phyloP scores from a whole-genome alignment of 2,113 vertebrate genomes.

The Istiophorus platypterus region DNA sequence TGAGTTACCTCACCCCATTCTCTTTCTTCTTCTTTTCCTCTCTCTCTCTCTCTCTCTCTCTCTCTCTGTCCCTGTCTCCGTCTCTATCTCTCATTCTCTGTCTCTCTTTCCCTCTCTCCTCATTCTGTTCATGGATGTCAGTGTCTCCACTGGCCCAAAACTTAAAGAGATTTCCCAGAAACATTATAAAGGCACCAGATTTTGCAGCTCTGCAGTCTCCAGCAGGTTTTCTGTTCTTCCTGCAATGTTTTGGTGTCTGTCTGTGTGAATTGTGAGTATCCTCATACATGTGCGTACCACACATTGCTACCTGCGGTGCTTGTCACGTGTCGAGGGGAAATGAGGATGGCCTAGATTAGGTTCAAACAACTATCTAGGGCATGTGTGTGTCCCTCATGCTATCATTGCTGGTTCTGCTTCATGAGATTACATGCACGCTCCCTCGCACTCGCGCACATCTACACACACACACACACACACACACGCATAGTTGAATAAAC shows the following conservation, averaged over 20 bases:
- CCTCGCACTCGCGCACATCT: not conserved
- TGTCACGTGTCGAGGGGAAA: conserved; percentile 72
- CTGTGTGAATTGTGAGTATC: conserved; percentile 27
- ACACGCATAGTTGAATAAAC: conserved; percentile 34
- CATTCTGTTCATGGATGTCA: conserved; percentile 47
- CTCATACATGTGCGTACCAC: conserved; percentile 34
- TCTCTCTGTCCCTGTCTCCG: not conserved
- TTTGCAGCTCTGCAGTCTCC: conserved; percentile 53
- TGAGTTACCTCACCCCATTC: conserved; percentile 77
- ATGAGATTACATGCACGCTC: conserved; percentile 59
- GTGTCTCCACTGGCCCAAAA: conserved; percentile 60
- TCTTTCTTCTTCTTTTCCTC: conserved; percentile 36
- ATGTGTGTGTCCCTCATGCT: conserved; percentile 75
- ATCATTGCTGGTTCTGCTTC: conserved; percentile 64
- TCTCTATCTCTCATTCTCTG: not conserved
- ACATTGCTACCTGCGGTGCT: conserved; percentile 75
- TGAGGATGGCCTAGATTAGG: conserved; percentile 81
- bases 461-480: not conserved
- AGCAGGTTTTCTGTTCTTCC: conserved; percentile 28
- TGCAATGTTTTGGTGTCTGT: conserved; percentile 44
- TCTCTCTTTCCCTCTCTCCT: conserved; percentile 10
- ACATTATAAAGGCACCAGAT: conserved; percentile 46
- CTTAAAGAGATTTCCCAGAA: conserved; percentile 65
- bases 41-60: conserved; percentile 12
- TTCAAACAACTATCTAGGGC: conserved; percentile 80